These are phyloP conservation scores for Mamestra configurata DNA, from an alignment of 1,140 invertebrate species.

Conservation along the genomic window DNA sequence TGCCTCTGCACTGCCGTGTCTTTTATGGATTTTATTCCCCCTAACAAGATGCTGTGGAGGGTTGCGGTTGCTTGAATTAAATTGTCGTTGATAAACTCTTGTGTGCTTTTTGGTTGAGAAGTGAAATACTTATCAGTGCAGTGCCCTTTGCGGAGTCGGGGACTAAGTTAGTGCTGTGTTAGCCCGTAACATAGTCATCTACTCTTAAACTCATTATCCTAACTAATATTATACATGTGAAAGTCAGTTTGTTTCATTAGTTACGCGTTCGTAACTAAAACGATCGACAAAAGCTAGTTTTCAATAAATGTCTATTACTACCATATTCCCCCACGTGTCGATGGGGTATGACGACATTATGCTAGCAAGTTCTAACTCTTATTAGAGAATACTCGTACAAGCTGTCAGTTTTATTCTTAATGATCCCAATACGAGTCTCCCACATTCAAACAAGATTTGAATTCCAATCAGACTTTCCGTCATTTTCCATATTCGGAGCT, in stretches of 20 bases:
- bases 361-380: not conserved
- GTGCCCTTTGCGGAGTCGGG: not conserved
- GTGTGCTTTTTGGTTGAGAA: slow-evolving; percentile 22
- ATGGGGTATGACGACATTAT: not conserved
- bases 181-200: not conserved
- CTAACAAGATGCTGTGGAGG: slow-evolving; percentile 83
- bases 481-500: slow-evolving; percentile 8
- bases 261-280: too few relatives aligned
- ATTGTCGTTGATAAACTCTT: slow-evolving; percentile 83
- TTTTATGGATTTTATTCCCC: slow-evolving; percentile 87
- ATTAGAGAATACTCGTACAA: slow-evolving; percentile 10
- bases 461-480: slow-evolving; percentile 24
- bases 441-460: slow-evolving; percentile 19
- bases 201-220: too few relatives aligned
- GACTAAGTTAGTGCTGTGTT: not conserved
- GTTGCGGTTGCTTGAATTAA: slow-evolving; percentile 84
- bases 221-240: too few relatives aligned
- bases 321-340: too few relatives aligned
- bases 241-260: too few relatives aligned
- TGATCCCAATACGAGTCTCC: slow-evolving; percentile 17
- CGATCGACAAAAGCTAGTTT: too few relatives aligned
- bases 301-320: too few relatives aligned
- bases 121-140: slow-evolving; percentile 6
- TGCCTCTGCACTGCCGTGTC: slow-evolving; percentile 78
- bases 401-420: slow-evolving; percentile 30